Evolutionary conservation across 1,140 invertebrate species (phyloP).

Genomic region (Drosophila ercepeae): DNA sequence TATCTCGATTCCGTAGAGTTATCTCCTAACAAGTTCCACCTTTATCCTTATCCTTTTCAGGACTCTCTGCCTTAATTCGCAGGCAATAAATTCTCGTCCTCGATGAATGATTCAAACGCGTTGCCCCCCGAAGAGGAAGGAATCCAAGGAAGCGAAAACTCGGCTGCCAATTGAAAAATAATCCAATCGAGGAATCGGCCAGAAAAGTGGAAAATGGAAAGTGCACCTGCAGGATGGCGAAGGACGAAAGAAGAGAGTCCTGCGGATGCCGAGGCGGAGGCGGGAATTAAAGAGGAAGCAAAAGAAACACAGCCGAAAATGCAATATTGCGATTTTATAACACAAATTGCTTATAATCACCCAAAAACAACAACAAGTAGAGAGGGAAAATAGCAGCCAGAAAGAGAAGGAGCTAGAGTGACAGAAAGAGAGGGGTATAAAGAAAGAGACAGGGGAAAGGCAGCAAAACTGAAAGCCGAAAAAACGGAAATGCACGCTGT

Average conservation of each 20-base stretch:
- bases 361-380: conserved; percentile 46
- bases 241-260: background rate
- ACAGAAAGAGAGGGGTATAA: background rate
- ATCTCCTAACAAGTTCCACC: background rate
- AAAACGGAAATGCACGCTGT: conserved; percentile 77
- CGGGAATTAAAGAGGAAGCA: conserved; percentile 8
- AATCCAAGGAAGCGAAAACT: conserved; percentile 64
- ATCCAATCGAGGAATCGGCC: conserved; percentile 61
- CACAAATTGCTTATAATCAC: conserved; percentile 80
- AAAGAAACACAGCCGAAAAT: conserved; percentile 53
- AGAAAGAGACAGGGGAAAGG: background rate
- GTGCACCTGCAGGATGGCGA: conserved; percentile 9
- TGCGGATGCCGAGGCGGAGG: background rate
- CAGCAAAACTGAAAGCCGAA: conserved; percentile 14
- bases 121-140: conserved; percentile 10
- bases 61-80: background rate
- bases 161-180: conserved; percentile 74
- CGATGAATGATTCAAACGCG: conserved; percentile 26
- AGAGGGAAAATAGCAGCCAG: background rate
- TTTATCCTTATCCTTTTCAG: background rate
- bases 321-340: conserved; percentile 80
- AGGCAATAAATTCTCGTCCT: conserved; percentile 6
- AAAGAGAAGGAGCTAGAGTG: background rate
- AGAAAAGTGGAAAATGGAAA: conserved; percentile 49
- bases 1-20: background rate